Evolutionary conservation across 2,797 vertebrate species (phyloP).

Genomic region (Scleropages formosus): DNA sequence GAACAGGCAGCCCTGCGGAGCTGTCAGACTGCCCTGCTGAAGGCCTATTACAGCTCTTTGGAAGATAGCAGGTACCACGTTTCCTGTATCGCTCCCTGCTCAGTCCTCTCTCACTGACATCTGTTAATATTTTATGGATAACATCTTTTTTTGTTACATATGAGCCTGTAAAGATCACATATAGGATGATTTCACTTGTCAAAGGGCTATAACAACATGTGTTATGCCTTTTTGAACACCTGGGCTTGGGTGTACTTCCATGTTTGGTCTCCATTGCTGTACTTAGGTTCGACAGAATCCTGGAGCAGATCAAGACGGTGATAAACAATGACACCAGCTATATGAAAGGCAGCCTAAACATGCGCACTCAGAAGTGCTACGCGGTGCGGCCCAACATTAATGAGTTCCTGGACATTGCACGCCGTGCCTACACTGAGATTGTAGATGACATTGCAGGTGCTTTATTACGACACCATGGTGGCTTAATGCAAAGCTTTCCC

Average conservation of each 20-base stretch:
- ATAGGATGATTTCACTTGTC: background rate
- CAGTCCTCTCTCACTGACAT: background rate
- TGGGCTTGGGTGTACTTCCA: background rate
- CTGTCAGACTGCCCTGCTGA: conserved; percentile 81
- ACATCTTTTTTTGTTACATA: conserved; percentile 12
- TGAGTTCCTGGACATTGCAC: conserved; percentile 91
- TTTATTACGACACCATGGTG: background rate
- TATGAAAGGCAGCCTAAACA: conserved; percentile 86
- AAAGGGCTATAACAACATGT: background rate
- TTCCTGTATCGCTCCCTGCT: background rate
- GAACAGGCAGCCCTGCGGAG: conserved; percentile 76
- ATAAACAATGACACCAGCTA: conserved; percentile 88
- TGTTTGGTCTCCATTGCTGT: background rate
- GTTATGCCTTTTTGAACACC: background rate
- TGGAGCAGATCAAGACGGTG: conserved; percentile 88
- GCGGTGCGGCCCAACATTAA: conserved; percentile 90
- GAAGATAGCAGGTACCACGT: conserved; percentile 81
- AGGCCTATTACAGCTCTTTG: conserved; percentile 82
- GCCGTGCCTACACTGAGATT: conserved; percentile 91
- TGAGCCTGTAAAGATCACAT: conserved; percentile 8
- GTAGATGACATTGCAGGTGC: conserved; percentile 95
- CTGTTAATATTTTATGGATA: background rate
- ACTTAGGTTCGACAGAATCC: conserved; percentile 82
- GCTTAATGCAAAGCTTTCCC: background rate
- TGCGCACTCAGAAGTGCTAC: conserved; percentile 96